Percentiles rank a stretch among this genome's conserved stretches.
These are phyloP conservation scores for Catharus fuscescens DNA, from an alignment of 2,113 vertebrate genomes.

Conservation along the genomic window DNA sequence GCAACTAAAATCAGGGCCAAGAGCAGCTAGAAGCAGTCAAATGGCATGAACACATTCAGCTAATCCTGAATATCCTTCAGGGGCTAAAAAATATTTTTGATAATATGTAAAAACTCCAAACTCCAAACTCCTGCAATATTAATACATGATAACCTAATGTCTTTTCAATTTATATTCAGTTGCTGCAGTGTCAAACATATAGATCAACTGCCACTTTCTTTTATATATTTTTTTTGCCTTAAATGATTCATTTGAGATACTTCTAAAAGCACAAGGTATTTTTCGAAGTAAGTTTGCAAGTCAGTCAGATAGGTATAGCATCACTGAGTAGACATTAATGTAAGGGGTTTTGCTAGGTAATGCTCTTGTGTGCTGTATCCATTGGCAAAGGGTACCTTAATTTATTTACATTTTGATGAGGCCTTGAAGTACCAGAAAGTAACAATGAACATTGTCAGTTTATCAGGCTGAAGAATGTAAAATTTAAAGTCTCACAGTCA, in stretches of 20 bases:
- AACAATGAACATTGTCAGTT: not conserved
- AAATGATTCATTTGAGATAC: not conserved
- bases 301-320: not conserved
- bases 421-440: not conserved
- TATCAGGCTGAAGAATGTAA: not conserved
- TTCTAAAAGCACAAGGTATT: not conserved
- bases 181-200: not conserved
- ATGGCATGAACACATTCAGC: not conserved
- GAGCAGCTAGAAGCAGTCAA: not conserved
- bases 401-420: not conserved
- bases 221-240: not conserved
- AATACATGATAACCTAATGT: not conserved
- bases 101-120: not conserved
- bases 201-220: not conserved
- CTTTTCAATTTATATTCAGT: not conserved
- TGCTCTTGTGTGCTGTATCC: not conserved
- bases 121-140: not conserved
- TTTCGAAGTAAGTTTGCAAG: not conserved
- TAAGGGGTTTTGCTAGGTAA: not conserved
- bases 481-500: not conserved
- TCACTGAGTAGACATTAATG: not conserved
- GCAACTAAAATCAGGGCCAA: not conserved
- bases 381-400: not conserved
- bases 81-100: not conserved
- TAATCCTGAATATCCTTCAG: not conserved